Conservation (phyloP, 92 coral and sea anemone species). For the Anthopleura xanthogrammica region DNA sequence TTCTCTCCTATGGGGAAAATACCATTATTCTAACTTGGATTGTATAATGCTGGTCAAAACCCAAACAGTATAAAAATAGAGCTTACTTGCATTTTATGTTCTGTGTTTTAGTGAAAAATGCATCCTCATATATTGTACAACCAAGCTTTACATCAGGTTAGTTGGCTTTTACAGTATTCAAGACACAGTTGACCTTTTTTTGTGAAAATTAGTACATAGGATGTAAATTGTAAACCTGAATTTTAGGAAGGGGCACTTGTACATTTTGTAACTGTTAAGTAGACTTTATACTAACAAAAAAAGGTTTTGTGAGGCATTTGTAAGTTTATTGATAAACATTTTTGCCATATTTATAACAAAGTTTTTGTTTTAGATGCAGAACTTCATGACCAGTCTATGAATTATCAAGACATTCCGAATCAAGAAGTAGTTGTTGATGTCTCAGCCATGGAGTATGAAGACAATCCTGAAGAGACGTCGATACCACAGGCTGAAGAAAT, state of each 20-base stretch:
- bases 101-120: constrained; percentile 34
- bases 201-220: no score
- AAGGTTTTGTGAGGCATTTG: no score
- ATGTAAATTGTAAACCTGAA: no score
- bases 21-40: no score
- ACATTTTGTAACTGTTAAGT: no score
- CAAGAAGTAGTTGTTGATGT: constrained; percentile 18
- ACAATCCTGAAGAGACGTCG: background rate
- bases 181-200: no score
- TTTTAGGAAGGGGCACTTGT: no score
- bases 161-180: background rate
- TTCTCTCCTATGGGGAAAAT: no score
- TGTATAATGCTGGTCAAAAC: no score
- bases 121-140: constrained; percentile 20
- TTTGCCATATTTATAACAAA: background rate
- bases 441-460: constrained; percentile 18
- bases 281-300: background rate
- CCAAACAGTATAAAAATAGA: background rate
- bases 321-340: background rate
- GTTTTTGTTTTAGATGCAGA: background rate
- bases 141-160: constrained; percentile 29
- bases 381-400: constrained; percentile 14
- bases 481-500: constrained; percentile 16
- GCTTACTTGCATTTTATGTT: background rate
- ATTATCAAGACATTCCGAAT: constrained; percentile 1